phyloP scores from a whole-genome alignment of 2,113 vertebrate genomes.

The Hyla sarda region DNA sequence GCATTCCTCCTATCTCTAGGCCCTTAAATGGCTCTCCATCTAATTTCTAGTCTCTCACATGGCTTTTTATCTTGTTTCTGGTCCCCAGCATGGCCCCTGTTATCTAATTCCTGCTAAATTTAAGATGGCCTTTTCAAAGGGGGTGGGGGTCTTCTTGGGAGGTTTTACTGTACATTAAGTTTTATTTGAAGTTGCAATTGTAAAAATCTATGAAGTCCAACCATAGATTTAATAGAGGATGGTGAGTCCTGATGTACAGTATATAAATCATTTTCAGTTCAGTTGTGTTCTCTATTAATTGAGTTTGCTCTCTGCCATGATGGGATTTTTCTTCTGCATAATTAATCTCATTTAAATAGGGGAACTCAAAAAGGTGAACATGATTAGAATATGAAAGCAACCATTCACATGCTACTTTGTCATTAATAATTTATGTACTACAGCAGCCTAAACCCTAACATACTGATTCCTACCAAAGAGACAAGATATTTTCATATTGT shows the following conservation, averaged over 20 bases:
- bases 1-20: too few relatives aligned
- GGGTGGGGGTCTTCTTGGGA: too few relatives aligned
- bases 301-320: constrained; percentile 1
- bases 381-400: constrained; percentile 48
- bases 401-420: constrained; percentile 19
- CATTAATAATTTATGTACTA: constrained; percentile 43
- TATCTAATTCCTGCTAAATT: too few relatives aligned
- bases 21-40: too few relatives aligned
- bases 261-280: constrained; percentile 16
- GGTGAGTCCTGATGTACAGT: neutral
- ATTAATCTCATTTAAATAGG: constrained; percentile 48
- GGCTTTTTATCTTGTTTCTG: too few relatives aligned
- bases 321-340: constrained; percentile 42
- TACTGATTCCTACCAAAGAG: constrained; percentile 14
- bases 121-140: neutral
- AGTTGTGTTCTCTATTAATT: constrained; percentile 34
- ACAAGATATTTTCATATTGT: constrained; percentile 2
- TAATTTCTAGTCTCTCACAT: too few relatives aligned
- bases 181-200: too few relatives aligned
- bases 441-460: constrained; percentile 24
- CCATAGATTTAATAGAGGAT: neutral
- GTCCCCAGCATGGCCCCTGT: too few relatives aligned
- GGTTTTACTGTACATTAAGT: too few relatives aligned
- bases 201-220: neutral
- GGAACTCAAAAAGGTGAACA: constrained; percentile 39